phyloP scores from a whole-genome alignment of 2,888 invertebrate genomes.

The Xiphydria camelus region DNA sequence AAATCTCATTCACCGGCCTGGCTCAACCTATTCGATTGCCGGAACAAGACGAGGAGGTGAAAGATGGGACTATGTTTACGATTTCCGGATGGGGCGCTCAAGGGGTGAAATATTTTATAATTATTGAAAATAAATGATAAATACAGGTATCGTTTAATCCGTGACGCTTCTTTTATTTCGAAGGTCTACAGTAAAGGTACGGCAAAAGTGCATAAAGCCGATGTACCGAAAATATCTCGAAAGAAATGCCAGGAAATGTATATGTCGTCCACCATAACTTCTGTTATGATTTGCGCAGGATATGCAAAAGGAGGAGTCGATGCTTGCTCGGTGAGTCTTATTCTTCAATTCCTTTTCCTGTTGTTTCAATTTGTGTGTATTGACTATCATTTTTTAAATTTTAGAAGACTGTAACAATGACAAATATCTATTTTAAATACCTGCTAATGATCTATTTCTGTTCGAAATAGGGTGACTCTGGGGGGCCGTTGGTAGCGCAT shows the following conservation, averaged over 20 bases:
- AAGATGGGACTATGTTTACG: not conserved
- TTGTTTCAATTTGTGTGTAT: not conserved
- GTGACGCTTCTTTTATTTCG: not conserved
- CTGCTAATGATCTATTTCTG: not conserved
- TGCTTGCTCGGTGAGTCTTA: constrained; percentile 9
- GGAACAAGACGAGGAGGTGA: not conserved
- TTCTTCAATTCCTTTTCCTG: not conserved
- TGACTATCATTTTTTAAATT: not conserved
- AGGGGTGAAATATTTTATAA: too few relatives aligned
- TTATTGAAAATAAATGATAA: not conserved
- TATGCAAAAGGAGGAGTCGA: constrained; percentile 3
- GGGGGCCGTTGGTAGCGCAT: constrained; percentile 7
- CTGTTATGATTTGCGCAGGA: constrained; percentile 12
- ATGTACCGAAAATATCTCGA: constrained; percentile 3
- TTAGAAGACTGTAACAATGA: not conserved
- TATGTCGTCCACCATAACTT: not conserved
- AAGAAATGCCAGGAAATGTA: constrained; percentile 3
- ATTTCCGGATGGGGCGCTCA: constrained; percentile 11
- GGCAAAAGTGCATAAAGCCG: constrained; percentile 1
- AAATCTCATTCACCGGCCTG: constrained; percentile 3
- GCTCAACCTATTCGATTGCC: constrained; percentile 8
- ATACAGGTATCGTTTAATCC: not conserved
- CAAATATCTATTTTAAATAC: not conserved
- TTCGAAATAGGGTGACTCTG: constrained; percentile 3
- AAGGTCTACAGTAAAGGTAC: not conserved